Conservation (phyloP, 2,888 invertebrate genomes). For the Oasisia sp. region DNA sequence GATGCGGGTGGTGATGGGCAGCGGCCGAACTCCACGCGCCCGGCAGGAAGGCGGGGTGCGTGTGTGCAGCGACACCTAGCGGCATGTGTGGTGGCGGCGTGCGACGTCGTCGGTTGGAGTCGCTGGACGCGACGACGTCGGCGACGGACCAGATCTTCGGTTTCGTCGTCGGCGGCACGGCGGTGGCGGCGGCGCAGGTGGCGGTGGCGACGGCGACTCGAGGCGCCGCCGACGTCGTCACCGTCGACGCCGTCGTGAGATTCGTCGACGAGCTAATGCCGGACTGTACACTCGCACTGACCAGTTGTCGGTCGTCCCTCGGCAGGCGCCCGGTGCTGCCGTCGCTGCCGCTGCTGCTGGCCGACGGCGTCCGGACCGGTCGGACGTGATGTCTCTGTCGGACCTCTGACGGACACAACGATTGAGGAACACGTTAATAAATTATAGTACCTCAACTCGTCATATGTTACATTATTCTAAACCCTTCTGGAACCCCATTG, state of each 20-base stretch:
- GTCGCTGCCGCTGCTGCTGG: background rate
- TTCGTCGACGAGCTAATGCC: background rate
- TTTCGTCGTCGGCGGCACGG: conserved; percentile 27
- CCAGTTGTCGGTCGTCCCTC: background rate
- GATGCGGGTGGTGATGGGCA: background rate
- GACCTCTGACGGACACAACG: background rate
- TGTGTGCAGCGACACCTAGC: conserved; percentile 17
- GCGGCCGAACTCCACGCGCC: background rate
- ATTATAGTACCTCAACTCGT: background rate
- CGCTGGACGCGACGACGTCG: conserved; percentile 58
- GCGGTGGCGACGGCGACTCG: background rate
- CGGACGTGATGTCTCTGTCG: background rate
- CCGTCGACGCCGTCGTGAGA: conserved; percentile 4
- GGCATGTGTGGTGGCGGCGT: background rate
- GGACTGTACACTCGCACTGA: background rate
- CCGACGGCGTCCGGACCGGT: background rate
- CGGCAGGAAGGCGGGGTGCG: conserved; percentile 9
- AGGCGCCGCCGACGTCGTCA: background rate
- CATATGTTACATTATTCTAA: background rate
- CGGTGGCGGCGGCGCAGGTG: background rate
- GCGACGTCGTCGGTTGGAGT: background rate
- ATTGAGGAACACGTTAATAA: background rate
- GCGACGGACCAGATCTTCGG: conserved; percentile 63
- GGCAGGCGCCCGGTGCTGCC: background rate
- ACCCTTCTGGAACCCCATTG: background rate